These are phyloP conservation scores for Patella ulyssiponensis DNA, from an alignment of 2,888 invertebrate species.

Conservation along the genomic window DNA sequence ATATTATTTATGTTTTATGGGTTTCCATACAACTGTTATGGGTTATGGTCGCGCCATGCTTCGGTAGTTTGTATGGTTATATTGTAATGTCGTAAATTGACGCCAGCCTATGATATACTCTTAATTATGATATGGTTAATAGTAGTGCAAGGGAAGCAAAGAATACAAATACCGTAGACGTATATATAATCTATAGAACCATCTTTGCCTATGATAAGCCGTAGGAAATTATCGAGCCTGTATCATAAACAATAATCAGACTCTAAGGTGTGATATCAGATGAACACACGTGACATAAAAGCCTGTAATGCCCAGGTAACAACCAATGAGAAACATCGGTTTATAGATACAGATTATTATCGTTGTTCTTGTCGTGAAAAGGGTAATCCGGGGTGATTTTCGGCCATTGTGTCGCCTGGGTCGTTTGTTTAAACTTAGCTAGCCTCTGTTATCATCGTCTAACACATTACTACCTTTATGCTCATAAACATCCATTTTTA, in stretches of 20 bases:
- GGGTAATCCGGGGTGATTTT: slow-evolving; percentile 7
- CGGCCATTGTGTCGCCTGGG: neutral
- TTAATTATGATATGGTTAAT: too few species aligned
- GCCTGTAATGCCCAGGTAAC: neutral
- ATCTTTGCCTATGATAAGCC: neutral
- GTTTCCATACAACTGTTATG: too few species aligned
- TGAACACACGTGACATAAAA: neutral
- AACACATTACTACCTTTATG: neutral
- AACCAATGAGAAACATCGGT: neutral
- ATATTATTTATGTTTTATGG: too few species aligned
- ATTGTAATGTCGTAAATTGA: too few species aligned
- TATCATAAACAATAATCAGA: slow-evolving; percentile 4
- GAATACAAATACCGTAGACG: too few species aligned
- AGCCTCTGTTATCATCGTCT: neutral
- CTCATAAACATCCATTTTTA: neutral
- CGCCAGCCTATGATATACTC: too few species aligned
- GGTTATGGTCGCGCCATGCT: too few species aligned
- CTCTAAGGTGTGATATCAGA: slow-evolving; percentile 5
- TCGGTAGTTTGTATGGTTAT: too few species aligned
- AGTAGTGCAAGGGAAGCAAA: too few species aligned
- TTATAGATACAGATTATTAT: neutral
- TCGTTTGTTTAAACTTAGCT: neutral
- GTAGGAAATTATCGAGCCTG: neutral
- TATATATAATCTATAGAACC: neutral
- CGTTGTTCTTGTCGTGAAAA: neutral